Conservation (phyloP, 2,113 vertebrate genomes). For the Atrichornis clamosus region DNA sequence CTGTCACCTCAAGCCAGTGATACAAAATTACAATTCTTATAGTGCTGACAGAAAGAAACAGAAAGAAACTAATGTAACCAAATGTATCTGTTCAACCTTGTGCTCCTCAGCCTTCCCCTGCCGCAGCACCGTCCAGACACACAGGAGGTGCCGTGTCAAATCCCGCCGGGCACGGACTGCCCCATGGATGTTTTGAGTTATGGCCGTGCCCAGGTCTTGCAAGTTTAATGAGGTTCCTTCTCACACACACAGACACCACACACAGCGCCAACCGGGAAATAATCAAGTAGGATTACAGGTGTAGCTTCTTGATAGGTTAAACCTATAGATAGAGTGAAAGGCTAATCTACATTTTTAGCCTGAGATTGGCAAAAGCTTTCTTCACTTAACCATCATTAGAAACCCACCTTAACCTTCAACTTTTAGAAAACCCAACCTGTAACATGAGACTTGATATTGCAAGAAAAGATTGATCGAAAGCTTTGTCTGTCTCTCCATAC, state of each 20-base stretch:
- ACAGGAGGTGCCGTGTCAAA: not conserved
- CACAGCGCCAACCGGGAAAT: not conserved
- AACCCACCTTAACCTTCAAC: not conserved
- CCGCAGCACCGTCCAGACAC: accelerated
- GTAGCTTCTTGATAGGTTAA: not conserved
- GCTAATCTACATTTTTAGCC: not conserved
- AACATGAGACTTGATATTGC: not conserved
- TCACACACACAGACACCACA: not conserved
- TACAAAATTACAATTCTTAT: not conserved
- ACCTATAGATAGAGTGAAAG: not conserved
- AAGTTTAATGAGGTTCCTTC: not conserved
- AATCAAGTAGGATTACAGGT: not conserved
- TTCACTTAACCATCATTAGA: not conserved
- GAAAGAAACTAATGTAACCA: not conserved
- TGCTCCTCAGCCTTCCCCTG: not conserved
- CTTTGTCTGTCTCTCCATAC: slow-evolving; percentile 46
- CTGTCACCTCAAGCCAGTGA: not conserved
- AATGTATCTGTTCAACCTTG: accelerated
- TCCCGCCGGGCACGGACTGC: not conserved
- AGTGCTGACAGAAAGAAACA: not conserved
- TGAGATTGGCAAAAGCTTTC: not conserved
- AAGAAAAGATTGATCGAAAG: slow-evolving; percentile 56
- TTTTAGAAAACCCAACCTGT: not conserved
- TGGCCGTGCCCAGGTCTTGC: not conserved
- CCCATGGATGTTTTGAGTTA: not conserved